phyloP scores from a whole-genome alignment of 1,140 invertebrate genomes.

The Lethocerus indicus region DNA sequence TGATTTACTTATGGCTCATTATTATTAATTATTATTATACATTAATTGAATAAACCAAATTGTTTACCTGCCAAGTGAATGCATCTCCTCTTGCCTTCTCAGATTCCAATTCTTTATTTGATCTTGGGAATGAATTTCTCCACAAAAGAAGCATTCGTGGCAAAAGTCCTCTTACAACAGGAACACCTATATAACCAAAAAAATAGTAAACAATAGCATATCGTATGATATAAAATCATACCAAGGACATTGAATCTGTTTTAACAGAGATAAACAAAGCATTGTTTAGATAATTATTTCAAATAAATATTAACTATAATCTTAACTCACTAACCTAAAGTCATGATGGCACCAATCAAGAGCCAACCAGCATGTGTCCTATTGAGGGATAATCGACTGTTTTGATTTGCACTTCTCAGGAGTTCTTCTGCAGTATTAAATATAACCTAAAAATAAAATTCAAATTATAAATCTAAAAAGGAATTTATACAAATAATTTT shows the following conservation, averaged over 20 bases:
- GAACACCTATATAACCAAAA: conserved; percentile 39
- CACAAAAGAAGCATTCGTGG: conserved; percentile 89
- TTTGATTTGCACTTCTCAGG: conserved; percentile 90
- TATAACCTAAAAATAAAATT: conserved; percentile 43
- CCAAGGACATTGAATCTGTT: not conserved
- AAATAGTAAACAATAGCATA: not conserved
- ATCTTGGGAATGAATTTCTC: conserved; percentile 94
- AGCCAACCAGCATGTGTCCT: conserved; percentile 95
- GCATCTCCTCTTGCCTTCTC: conserved; percentile 95
- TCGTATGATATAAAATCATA: not conserved
- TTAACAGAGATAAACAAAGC: not conserved
- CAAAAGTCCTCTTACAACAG: conserved; percentile 73
- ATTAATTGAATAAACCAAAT: too few relatives aligned
- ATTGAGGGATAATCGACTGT: conserved; percentile 83
- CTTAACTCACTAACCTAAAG: conserved; percentile 45
- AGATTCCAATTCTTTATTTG: conserved; percentile 87
- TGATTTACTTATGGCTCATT: too few relatives aligned
- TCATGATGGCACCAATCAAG: conserved; percentile 91
- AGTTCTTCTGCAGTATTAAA: conserved; percentile 96
- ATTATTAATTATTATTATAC: too few relatives aligned
- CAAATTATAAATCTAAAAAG: too few relatives aligned
- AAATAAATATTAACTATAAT: not conserved
- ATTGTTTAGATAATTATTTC: not conserved
- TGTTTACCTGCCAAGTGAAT: conserved; percentile 83
- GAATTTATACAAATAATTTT: too few relatives aligned